Base-by-base conservation (phyloP, 2,888 invertebrate genomes). In the Lithosia quadra region DNA sequence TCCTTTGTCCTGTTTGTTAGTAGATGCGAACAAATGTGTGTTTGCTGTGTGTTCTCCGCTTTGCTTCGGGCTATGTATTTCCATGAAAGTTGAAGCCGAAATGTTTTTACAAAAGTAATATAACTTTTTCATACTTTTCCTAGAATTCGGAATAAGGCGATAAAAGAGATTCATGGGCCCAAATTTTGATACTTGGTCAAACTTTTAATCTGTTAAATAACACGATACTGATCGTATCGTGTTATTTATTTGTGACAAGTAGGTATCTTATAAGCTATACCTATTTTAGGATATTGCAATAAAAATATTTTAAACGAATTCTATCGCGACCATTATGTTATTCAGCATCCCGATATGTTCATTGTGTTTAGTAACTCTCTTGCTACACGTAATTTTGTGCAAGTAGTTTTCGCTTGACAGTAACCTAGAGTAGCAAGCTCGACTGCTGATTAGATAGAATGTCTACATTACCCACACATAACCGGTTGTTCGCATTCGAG, bases 1-100 rank as follows among this genome's bases (percentile, higher is more conserved):
- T 88, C 87, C 88, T 90, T 91, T 89, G 87, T 88, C 84, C 86
- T 87, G 86, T 89, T 90, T 89, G 86, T 89, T 84, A 84, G 84
- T 79, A 86, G 80, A 84, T 85, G 86, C 87, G 78, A 84, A 82
- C 87, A 89, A 89, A 90, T 88, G 87, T 89, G 81, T 88, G 86
- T 88, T 88, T 88, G 87, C 86, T 86, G 84, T 86, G 82, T 82
- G 81, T 82, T 83, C 83, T 80, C 77, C 77, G 75, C 74, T 81
- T 75, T 77, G 82, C 81, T 80, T 72, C 73, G 75, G 83, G 85
- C 82, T 73, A 77, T 80, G 78, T 82, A 86, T 85, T 88, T 87
- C 83, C 79, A 81, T 86, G 82, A 79, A 86, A 84, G 78, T 87
- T 82, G 71, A 80, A 58, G 73, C 78, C 78, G 10, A 79, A 82